Conservation (phyloP, 1,140 invertebrate species). For the Trachymyrmex septentrionalis region DNA sequence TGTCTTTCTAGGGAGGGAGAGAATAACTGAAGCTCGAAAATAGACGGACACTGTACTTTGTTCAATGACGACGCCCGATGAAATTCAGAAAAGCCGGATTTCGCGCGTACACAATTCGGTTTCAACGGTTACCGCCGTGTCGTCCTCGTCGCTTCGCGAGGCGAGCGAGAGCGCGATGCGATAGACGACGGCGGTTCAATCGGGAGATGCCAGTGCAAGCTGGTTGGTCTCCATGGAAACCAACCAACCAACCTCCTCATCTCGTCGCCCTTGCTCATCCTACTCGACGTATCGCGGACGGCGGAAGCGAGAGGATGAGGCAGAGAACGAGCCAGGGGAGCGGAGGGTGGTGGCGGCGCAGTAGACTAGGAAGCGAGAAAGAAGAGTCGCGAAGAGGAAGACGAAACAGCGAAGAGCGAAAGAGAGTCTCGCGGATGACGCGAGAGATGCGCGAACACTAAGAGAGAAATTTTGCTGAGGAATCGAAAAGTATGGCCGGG, state of each 20-base stretch:
- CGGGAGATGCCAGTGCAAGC: slow-evolving; percentile 67
- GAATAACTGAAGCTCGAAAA: slow-evolving; percentile 52
- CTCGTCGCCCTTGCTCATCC: slow-evolving; percentile 65
- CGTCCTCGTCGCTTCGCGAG: slow-evolving; percentile 41
- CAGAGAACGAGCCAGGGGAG: neutral
- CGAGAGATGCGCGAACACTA: neutral
- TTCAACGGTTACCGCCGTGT: slow-evolving; percentile 35
- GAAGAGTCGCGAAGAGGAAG: slow-evolving; percentile 29
- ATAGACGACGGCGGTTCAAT: slow-evolving; percentile 56
- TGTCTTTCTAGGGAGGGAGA: neutral
- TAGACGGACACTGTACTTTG: slow-evolving; percentile 25
- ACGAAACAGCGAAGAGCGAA: slow-evolving; percentile 33
- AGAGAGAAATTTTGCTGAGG: too few relatives aligned
- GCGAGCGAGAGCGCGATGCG: slow-evolving; percentile 28
- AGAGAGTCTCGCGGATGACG: slow-evolving; percentile 25
- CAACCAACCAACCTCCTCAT: slow-evolving; percentile 69
- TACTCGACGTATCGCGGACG: slow-evolving; percentile 60
- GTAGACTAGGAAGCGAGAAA: slow-evolving; percentile 25
- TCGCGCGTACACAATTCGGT: slow-evolving; percentile 40
- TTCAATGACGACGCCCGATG: slow-evolving; percentile 31
- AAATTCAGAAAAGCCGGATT: slow-evolving; percentile 56
- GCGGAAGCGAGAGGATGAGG: slow-evolving; percentile 50
- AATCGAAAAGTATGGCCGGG: too few relatives aligned
- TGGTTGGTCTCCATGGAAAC: slow-evolving; percentile 78
- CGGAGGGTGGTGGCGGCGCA: neutral